These are phyloP conservation scores for Drosophila athabasca DNA, from an alignment of 1,140 invertebrate species.

Conservation along the genomic window DNA sequence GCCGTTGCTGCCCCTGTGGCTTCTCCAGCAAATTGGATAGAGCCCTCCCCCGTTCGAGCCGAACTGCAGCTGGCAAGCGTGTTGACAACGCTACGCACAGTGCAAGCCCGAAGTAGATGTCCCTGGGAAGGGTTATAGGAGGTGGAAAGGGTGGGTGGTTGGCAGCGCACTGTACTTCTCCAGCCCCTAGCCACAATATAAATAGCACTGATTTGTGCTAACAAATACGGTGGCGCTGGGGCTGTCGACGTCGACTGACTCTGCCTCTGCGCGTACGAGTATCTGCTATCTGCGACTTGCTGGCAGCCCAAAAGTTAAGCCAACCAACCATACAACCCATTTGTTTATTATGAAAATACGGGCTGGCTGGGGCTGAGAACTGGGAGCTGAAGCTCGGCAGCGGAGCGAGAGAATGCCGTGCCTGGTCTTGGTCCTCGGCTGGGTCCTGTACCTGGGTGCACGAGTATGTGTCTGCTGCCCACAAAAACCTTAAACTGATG, in stretches of 20 bases:
- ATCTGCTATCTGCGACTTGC: constrained; percentile 59
- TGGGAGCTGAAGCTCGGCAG: constrained; percentile 18
- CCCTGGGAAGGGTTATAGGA: background rate
- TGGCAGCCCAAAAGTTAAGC: constrained; percentile 77
- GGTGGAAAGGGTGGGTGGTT: background rate
- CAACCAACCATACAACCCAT: constrained; percentile 76
- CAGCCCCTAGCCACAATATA: constrained; percentile 64
- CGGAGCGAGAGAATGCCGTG: background rate
- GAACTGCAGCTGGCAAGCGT: constrained; percentile 49
- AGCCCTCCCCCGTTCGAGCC: constrained; percentile 26
- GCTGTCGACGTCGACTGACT: constrained; percentile 18
- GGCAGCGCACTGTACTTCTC: constrained; percentile 22
- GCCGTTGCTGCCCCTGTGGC: background rate
- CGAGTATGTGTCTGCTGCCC: constrained; percentile 48
- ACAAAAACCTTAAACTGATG: constrained; percentile 82
- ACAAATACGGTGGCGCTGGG: constrained; percentile 58
- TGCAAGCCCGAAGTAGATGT: background rate
- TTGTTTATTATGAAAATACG: constrained; percentile 81
- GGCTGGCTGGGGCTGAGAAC: constrained; percentile 7
- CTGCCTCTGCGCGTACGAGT: background rate
- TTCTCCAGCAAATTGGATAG: constrained; percentile 61
- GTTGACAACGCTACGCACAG: constrained; percentile 60
- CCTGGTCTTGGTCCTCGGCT: background rate
- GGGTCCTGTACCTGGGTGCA: background rate
- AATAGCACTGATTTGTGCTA: constrained; percentile 80